A percentile compares a stretch with the other conserved stretches of the same genome.
Conservation (phyloP, 1,140 invertebrate species). For the Chironomus tepperi region DNA sequence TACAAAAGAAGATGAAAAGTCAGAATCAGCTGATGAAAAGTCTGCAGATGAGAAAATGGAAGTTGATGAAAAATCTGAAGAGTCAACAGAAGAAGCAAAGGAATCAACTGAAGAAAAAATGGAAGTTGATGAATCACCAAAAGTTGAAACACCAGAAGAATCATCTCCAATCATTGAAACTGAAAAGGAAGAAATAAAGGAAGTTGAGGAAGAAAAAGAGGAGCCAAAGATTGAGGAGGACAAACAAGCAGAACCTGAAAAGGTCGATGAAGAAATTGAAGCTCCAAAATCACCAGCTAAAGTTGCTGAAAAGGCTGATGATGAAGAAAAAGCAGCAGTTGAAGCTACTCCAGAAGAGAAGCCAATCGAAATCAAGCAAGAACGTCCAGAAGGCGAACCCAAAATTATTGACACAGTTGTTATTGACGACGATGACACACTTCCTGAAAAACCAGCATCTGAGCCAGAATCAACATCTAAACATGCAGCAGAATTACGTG, state of each 20-base stretch:
- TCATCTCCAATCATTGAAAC: slow-evolving; percentile 26
- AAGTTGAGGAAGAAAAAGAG: slow-evolving; percentile 28
- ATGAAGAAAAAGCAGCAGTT: slow-evolving; percentile 29
- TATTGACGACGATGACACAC: slow-evolving; percentile 28
- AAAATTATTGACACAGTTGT: slow-evolving; percentile 26
- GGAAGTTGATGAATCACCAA: slow-evolving; percentile 28
- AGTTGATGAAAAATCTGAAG: slow-evolving; percentile 26
- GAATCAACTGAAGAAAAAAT: slow-evolving; percentile 27
- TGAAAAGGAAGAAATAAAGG: slow-evolving; percentile 32
- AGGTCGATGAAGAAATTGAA: slow-evolving; percentile 31
- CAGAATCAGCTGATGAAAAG: neutral
- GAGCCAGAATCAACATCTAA: slow-evolving; percentile 52
- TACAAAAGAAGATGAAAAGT: slow-evolving; percentile 27
- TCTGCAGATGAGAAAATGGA: slow-evolving; percentile 26
- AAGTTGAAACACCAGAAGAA: slow-evolving; percentile 27
- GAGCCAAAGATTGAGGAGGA: slow-evolving; percentile 29
- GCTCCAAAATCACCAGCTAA: slow-evolving; percentile 28
- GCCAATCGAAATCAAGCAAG: slow-evolving; percentile 28
- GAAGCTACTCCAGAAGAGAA: slow-evolving; percentile 27
- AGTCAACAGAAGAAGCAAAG: neutral
- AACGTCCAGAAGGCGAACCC: slow-evolving; percentile 27
- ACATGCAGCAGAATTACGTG: slow-evolving; percentile 58
- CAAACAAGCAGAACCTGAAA: slow-evolving; percentile 30
- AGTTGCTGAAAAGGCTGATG: slow-evolving; percentile 26
- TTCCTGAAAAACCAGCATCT: slow-evolving; percentile 42